These are phyloP conservation scores for Synanthedon tipuliformis DNA, from an alignment of 2,888 invertebrate genomes.

Conservation along the genomic window DNA sequence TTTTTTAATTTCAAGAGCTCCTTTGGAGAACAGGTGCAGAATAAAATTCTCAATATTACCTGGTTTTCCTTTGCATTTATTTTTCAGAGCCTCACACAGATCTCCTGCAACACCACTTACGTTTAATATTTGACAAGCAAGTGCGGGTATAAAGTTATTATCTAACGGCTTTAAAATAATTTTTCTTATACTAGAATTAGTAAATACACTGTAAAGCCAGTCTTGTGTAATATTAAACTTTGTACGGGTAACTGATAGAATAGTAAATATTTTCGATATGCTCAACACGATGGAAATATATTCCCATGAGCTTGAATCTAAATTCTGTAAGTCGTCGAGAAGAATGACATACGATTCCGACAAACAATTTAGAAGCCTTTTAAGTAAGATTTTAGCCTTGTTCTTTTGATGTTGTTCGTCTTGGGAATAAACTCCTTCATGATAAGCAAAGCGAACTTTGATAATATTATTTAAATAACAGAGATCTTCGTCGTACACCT, in stretches of 20 bases:
- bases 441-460: constrained; percentile 63
- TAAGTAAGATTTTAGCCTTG: constrained; percentile 47
- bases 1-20: constrained; percentile 46
- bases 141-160: constrained; percentile 43
- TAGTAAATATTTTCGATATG: constrained; percentile 37
- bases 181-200: constrained; percentile 45
- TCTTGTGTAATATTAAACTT: constrained; percentile 42
- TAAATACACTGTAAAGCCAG: constrained; percentile 55
- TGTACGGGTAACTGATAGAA: constrained; percentile 43
- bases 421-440: constrained; percentile 40
- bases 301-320: constrained; percentile 58
- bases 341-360: constrained; percentile 39
- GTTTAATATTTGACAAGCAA: constrained; percentile 73
- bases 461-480: constrained; percentile 67
- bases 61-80: constrained; percentile 61
- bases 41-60: constrained; percentile 66
- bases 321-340: constrained; percentile 62
- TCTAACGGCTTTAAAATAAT: constrained; percentile 50
- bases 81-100: constrained; percentile 52
- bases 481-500: constrained; percentile 46
- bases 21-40: constrained; percentile 58
- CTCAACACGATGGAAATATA: constrained; percentile 42
- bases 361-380: constrained; percentile 38
- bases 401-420: constrained; percentile 40
- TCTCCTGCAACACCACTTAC: constrained; percentile 67